Evolutionary conservation across 2,888 invertebrate species (phyloP).

Genomic region (Drosophila buzzatii): DNA sequence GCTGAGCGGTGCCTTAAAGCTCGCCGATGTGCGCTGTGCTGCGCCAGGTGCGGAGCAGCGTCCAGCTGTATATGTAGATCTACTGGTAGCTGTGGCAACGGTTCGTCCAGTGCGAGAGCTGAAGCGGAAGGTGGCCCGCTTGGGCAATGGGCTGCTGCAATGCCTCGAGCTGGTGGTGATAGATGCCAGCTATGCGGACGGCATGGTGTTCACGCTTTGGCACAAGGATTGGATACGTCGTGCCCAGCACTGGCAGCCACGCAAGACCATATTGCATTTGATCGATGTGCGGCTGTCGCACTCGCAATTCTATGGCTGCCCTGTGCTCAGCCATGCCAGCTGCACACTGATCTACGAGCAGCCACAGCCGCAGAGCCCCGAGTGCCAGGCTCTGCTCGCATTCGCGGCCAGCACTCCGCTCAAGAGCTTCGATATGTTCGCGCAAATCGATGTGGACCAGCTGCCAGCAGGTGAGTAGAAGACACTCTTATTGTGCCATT

Average conservation of each 20-base stretch:
- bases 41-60: conserved; percentile 27
- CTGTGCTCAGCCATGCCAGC: conserved; percentile 86
- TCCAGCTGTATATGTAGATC: conserved; percentile 86
- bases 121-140: conserved; percentile 79
- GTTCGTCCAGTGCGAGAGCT: conserved; percentile 88
- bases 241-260: conserved; percentile 88
- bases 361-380: conserved; percentile 87
- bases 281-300: conserved; percentile 89
- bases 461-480: conserved; percentile 85
- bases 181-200: conserved; percentile 87
- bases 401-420: conserved; percentile 59
- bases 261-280: conserved; percentile 90
- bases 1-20: conserved; percentile 64
- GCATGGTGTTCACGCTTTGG: conserved; percentile 88
- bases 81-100: conserved; percentile 89
- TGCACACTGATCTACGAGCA: conserved; percentile 90
- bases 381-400: conserved; percentile 86
- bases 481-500: background rate
- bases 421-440: conserved; percentile 56
- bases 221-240: conserved; percentile 90
- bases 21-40: conserved; percentile 75
- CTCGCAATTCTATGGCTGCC: conserved; percentile 86
- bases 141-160: conserved; percentile 72
- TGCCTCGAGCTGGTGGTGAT: conserved; percentile 89
- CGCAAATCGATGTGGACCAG: conserved; percentile 43